Conservation (phyloP, 92 coral and sea anemone species). For the Siderastrea siderea region DNA sequence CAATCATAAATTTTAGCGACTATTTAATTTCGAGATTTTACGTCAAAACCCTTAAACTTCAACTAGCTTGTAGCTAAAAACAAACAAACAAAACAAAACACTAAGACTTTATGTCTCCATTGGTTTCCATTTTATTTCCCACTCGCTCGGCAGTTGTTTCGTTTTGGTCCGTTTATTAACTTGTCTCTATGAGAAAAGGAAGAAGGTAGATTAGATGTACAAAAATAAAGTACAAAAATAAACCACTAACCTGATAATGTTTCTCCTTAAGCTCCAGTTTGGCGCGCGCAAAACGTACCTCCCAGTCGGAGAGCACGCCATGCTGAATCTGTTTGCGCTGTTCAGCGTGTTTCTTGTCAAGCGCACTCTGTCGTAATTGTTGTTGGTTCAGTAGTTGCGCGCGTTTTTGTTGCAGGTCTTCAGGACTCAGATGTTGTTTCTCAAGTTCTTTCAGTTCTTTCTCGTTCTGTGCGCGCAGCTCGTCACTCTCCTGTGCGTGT, state of each 20-base stretch:
- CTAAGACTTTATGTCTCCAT: too few relatives aligned
- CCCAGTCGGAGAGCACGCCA: constrained; percentile 96
- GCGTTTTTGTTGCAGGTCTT: constrained; percentile 88
- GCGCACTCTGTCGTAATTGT: constrained; percentile 90
- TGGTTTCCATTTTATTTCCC: too few relatives aligned
- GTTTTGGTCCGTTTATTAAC: too few relatives aligned
- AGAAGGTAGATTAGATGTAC: too few relatives aligned
- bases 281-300: constrained; percentile 96
- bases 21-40: too few relatives aligned
- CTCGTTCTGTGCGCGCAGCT: constrained; percentile 80
- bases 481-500: constrained; percentile 90
- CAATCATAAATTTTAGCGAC: too few relatives aligned
- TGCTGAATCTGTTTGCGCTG: constrained; percentile 91
- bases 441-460: constrained; percentile 85
- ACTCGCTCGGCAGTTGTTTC: too few relatives aligned
- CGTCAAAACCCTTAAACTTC: too few relatives aligned
- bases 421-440: constrained; percentile 80
- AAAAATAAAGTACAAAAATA: background rate
- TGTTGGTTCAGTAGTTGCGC: constrained; percentile 95
- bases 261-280: constrained; percentile 97
- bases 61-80: too few relatives aligned
- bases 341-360: constrained; percentile 91
- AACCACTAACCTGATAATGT: constrained; percentile 91
- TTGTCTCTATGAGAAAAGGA: background rate
- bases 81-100: too few relatives aligned